These are phyloP conservation scores for Actenoides lindsayi DNA, from an alignment of 2,113 vertebrate species.

Conservation along the genomic window DNA sequence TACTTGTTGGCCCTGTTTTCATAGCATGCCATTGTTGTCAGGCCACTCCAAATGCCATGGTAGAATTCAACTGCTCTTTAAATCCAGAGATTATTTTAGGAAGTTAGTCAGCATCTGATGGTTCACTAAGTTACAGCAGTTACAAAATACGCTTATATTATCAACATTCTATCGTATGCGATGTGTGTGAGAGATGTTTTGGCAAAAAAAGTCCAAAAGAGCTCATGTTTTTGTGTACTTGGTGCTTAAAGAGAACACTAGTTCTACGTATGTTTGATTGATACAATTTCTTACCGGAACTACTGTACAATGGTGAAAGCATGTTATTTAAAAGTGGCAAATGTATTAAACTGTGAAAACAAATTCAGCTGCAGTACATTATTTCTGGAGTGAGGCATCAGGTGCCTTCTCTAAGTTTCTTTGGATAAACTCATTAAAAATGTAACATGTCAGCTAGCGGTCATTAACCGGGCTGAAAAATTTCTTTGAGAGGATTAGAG, in stretches of 20 bases:
- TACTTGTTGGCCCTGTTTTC: background rate
- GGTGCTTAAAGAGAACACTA: background rate
- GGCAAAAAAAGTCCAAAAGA: background rate
- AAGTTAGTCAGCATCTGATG: background rate
- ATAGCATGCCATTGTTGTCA: background rate
- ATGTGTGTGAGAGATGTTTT: background rate
- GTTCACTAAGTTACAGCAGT: background rate
- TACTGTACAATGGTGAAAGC: background rate
- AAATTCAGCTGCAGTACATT: background rate
- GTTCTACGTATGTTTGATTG: background rate
- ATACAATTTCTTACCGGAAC: background rate
- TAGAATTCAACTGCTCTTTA: background rate
- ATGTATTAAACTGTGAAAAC: background rate
- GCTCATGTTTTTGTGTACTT: background rate
- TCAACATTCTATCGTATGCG: background rate
- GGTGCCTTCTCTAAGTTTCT: slow-evolving; percentile 2
- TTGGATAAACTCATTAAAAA: slow-evolving; percentile 39
- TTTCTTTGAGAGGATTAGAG: slow-evolving; percentile 54
- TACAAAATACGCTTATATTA: background rate
- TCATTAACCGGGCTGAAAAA: slow-evolving; percentile 8
- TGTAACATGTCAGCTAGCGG: background rate
- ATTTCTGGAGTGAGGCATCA: background rate
- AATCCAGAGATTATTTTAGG: background rate
- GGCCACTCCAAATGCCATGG: background rate
- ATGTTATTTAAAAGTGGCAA: background rate